Evolutionary conservation across 2,888 invertebrate species (phyloP), one percentile per base, ranked within the genome.

Genomic region (Drosophila yooni): DNA sequence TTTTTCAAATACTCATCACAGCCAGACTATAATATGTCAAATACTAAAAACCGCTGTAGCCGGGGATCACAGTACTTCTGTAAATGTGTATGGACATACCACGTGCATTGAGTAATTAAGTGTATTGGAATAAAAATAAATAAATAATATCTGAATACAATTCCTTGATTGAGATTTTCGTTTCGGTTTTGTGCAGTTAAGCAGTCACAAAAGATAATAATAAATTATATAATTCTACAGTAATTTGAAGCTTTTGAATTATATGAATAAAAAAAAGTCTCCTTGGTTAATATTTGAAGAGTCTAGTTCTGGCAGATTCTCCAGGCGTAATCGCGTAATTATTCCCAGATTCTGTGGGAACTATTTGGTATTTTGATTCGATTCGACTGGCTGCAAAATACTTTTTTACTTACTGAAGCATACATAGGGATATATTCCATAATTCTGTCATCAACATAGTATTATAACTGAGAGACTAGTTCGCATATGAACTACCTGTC

Each of bases 1-100:
- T 79, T 70, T 74, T 74, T 79, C 56, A 79, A 79, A 63, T 57
- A 60, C 56, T 61, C 53, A 66, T 63, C 79, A 73, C 43, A 54
- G 53, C 15, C 73, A 46, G 43, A 59, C 50, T 58, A 33, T 48
- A 38, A 36, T 29, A 36, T 43, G 57, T 29, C 51, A 63, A 62
- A 51, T 36, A 27, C 25, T 29, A 15, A 15, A 27, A 50, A 11
- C 31, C 36, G n/a, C 46, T 29, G 21, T 11, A 43, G 29, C 27
- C 43, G 38, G 11, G 36, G 29, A 29, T 29, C 29, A n/a, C n/a
- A 15, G 13, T 3, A 21, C 46, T 15, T 25, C 38, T 38, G 50
- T 3, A 50, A 27, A 38, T 61, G 33, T 50, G 50, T 29, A 27
- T 15, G 25, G 4, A 36, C 18, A 7, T 6, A 7, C 36, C 15